These are phyloP conservation scores for Scolopax mira DNA, from an alignment of 2,113 vertebrate genomes.

Conservation along the genomic window DNA sequence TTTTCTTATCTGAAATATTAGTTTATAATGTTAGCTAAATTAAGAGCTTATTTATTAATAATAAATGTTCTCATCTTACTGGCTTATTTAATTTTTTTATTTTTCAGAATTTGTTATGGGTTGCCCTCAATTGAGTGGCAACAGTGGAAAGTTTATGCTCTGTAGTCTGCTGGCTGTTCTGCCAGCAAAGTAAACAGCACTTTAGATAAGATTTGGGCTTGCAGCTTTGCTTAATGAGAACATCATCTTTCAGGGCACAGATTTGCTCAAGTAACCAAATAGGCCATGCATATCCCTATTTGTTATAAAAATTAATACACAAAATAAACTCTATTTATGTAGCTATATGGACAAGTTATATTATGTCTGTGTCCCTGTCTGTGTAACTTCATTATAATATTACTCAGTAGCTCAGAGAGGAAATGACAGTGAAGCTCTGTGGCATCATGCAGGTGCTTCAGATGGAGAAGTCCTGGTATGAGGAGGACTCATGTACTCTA, in stretches of 20 bases:
- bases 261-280: constrained; percentile 43
- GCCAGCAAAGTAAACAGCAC: constrained; percentile 45
- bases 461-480: background rate
- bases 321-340: constrained; percentile 24
- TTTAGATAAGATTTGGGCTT: constrained; percentile 46
- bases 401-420: background rate
- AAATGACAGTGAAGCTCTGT: background rate
- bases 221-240: constrained; percentile 48
- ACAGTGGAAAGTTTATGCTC: constrained; percentile 5
- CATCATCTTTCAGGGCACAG: constrained; percentile 49
- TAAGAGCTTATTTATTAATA: constrained; percentile 46
- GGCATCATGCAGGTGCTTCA: background rate
- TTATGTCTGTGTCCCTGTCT: background rate
- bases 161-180: background rate
- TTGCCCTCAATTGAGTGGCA: constrained; percentile 35
- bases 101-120: background rate
- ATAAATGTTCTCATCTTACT: background rate
- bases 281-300: constrained; percentile 26
- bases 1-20: background rate
- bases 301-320: constrained; percentile 46
- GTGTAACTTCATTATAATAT: constrained; percentile 2
- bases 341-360: constrained; percentile 2
- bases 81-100: background rate
- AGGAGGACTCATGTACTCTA: background rate
- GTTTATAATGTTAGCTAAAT: constrained; percentile 18